A percentile compares a stretch with the other conserved stretches of the same genome.
Conservation (phyloP, 2,113 vertebrate genomes). For the Syngnathus floridae region DNA sequence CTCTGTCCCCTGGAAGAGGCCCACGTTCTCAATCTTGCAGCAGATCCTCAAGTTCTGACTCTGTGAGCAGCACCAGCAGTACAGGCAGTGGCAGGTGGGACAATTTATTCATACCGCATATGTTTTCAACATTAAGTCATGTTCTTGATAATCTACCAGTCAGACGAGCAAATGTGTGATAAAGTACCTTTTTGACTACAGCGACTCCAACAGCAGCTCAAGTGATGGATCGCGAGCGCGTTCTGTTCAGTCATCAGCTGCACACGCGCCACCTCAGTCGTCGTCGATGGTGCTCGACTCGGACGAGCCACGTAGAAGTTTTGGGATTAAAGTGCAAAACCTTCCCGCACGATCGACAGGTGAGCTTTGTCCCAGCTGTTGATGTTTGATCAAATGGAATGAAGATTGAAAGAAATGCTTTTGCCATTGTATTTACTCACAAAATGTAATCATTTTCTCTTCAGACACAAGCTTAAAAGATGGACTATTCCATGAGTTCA, state of each 20-base stretch:
- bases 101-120: neutral
- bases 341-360: constrained; percentile 97
- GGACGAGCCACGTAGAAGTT: constrained; percentile 95
- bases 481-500: constrained; percentile 98
- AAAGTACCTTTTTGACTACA: constrained; percentile 51
- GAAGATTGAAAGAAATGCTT: too few species aligned
- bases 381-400: neutral
- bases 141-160: neutral
- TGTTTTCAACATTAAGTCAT: neutral
- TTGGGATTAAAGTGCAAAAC: constrained; percentile 98
- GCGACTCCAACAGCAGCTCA: constrained; percentile 95
- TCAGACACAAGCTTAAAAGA: constrained; percentile 98
- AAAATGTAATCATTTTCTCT: neutral
- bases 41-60: constrained; percentile 93
- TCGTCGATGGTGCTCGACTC: constrained; percentile 80
- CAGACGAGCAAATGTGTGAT: constrained; percentile 1
- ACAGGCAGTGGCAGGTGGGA: constrained; percentile 93
- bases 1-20: constrained; percentile 66
- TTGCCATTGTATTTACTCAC: neutral
- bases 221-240: constrained; percentile 90
- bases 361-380: constrained; percentile 39
- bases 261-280: constrained; percentile 84
- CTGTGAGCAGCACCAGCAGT: constrained; percentile 95
- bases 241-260: constrained; percentile 89
- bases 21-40: constrained; percentile 81